A percentile compares a stretch with the other conserved stretches of the same genome.
These are phyloP conservation scores for Solea senegalensis DNA, from an alignment of 2,113 vertebrate genomes.

Conservation along the genomic window DNA sequence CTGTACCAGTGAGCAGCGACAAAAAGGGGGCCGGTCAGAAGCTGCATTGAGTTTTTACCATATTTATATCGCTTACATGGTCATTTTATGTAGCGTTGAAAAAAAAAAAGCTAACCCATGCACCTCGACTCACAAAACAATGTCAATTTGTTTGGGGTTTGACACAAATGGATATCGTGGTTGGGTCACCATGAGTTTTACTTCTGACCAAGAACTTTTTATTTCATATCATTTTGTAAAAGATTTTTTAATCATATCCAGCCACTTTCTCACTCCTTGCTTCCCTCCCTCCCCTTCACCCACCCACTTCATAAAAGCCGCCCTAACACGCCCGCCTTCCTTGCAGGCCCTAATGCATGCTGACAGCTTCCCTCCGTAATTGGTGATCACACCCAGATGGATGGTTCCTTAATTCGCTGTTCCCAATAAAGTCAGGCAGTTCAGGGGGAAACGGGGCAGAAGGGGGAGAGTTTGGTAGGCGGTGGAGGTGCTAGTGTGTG, in stretches of 20 bases:
- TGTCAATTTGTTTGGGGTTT: conserved; percentile 10
- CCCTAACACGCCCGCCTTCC: conserved; percentile 76
- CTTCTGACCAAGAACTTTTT: neutral
- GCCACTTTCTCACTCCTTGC: conserved; percentile 34
- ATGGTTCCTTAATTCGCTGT: conserved; percentile 82
- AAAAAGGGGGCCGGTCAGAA: conserved; percentile 65
- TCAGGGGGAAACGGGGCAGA: conserved; percentile 65
- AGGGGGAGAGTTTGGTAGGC: conserved; percentile 12
- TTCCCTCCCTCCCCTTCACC: conserved; percentile 18
- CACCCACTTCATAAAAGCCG: conserved; percentile 64
- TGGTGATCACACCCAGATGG: conserved; percentile 87
- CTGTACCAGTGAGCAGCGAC: conserved; percentile 74
- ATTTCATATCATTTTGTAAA: neutral
- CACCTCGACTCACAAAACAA: conserved; percentile 7
- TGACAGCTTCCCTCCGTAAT: conserved; percentile 86
- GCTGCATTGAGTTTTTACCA: conserved; percentile 48
- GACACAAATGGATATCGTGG: neutral
- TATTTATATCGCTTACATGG: conserved; percentile 72
- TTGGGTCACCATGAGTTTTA: neutral
- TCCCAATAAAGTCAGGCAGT: conserved; percentile 80
- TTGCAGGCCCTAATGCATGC: conserved; percentile 80
- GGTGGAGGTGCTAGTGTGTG: conserved; percentile 11
- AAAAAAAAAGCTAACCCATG: conserved; percentile 29
- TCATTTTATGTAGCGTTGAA: conserved; percentile 27
- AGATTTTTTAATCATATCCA: conserved; percentile 29